A percentile compares a stretch with the other conserved stretches of the same genome.
Conservation (phyloP, 2,888 invertebrate species). For the Quadroppia sp. region DNA sequence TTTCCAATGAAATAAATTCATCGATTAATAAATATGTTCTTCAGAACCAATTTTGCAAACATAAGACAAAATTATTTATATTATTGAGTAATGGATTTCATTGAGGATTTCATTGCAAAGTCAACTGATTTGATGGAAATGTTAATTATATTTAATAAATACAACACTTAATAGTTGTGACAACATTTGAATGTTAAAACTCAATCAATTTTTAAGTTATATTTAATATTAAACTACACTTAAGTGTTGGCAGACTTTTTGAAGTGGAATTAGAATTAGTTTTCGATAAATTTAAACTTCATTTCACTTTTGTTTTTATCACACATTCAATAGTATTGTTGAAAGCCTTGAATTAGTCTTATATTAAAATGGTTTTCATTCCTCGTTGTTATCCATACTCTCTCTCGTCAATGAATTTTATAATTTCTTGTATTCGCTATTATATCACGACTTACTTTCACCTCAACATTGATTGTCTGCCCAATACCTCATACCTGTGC, state of each 20-base stretch:
- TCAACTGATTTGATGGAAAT: background rate
- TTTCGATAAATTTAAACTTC: background rate
- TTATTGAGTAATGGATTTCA: background rate
- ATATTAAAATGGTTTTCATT: background rate
- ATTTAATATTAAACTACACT: no score
- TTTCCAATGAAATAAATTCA: constrained; percentile 10
- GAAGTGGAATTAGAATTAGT: background rate
- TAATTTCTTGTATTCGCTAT: background rate
- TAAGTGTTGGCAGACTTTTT: background rate
- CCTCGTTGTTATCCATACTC: background rate
- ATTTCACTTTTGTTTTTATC: background rate
- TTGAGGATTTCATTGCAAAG: background rate
- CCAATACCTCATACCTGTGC: constrained; percentile 8
- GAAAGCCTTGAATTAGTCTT: constrained; percentile 32
- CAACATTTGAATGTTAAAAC: background rate
- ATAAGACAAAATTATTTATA: no score
- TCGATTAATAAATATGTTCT: background rate
- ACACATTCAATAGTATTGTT: background rate
- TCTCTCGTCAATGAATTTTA: constrained; percentile 11
- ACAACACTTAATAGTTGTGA: background rate
- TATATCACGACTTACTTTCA: constrained; percentile 26
- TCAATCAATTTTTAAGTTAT: background rate
- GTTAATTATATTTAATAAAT: background rate
- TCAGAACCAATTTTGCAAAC: background rate
- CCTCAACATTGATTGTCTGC: background rate